These are phyloP conservation scores for Napeogenes inachia DNA, from an alignment of 2,888 invertebrate species.

Conservation along the genomic window DNA sequence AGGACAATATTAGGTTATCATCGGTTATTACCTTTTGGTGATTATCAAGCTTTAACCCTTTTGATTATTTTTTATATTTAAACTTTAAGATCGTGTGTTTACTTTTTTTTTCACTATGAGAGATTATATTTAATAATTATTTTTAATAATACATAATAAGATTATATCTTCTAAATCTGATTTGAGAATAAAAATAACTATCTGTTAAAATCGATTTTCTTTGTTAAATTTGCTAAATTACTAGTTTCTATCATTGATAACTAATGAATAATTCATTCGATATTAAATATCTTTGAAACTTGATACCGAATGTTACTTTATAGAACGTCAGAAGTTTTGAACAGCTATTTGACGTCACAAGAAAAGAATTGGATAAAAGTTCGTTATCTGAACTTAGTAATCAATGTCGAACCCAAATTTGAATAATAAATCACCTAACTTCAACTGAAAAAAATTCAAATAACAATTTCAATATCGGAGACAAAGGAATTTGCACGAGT, in stretches of 20 bases:
- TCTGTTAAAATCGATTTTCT: too few species aligned
- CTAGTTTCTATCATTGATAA: not conserved
- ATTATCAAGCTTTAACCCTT: not conserved
- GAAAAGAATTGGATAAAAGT: not conserved
- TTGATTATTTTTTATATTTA: too few species aligned
- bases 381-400: not conserved
- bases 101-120: too few species aligned
- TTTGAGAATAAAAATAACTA: too few species aligned
- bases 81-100: too few species aligned
- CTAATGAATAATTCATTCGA: not conserved
- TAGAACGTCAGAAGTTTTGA: too few species aligned
- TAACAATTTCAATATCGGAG: not conserved
- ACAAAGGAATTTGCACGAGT: not conserved
- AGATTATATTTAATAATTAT: too few species aligned
- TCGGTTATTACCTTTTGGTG: constrained; percentile 13
- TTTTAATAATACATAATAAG: too few species aligned
- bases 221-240: too few species aligned
- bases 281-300: not conserved
- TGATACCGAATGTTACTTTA: too few species aligned
- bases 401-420: not conserved
- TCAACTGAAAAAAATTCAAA: not conserved
- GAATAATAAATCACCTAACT: not conserved
- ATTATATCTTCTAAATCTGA: too few species aligned
- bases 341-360: not conserved
- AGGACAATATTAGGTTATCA: constrained; percentile 23